These are phyloP conservation scores for Cheilosia impressa DNA, from an alignment of 2,888 invertebrate species.

Conservation along the genomic window DNA sequence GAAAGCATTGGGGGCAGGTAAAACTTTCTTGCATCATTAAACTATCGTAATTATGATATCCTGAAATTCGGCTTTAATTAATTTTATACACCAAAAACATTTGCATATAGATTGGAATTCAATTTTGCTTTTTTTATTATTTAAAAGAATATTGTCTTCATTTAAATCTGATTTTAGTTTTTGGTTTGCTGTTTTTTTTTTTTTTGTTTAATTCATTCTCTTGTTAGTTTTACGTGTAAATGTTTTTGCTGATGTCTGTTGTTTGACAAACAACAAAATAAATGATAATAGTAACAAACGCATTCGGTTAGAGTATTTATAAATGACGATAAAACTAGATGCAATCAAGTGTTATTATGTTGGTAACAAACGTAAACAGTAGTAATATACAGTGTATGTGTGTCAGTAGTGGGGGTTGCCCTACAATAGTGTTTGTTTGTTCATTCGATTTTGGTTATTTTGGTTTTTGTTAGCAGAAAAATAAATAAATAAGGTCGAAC, in stretches of 20 bases:
- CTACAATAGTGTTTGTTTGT: conserved; percentile 36
- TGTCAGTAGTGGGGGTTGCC: conserved; percentile 32
- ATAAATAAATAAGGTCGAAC: conserved; percentile 31
- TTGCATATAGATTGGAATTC: conserved; percentile 41
- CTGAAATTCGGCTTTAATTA: conserved; percentile 76
- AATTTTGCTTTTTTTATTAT: conserved; percentile 41
- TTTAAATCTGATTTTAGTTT: conserved; percentile 70
- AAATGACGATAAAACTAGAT: conserved; percentile 52
- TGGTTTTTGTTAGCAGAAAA: conserved; percentile 69
- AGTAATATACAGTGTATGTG: conserved; percentile 46
- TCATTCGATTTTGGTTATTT: conserved; percentile 72
- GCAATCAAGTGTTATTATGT: conserved; percentile 66
- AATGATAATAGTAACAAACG: conserved; percentile 61
- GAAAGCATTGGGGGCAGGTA: conserved; percentile 84
- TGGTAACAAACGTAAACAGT: conserved; percentile 49
- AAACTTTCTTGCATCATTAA: conserved; percentile 80
- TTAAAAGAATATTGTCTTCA: conserved; percentile 32
- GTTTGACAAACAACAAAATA: conserved; percentile 2
- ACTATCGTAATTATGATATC: conserved; percentile 76
- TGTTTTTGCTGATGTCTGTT: conserved; percentile 62
- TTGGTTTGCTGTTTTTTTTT: conserved; percentile 59
- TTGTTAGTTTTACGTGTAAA: conserved; percentile 67
- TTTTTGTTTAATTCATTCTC: conserved; percentile 56
- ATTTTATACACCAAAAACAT: conserved; percentile 73
- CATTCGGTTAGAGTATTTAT: conserved; percentile 68